Conservation (phyloP, 2,797 vertebrate species). For the Hypotaenidia philippensis region DNA sequence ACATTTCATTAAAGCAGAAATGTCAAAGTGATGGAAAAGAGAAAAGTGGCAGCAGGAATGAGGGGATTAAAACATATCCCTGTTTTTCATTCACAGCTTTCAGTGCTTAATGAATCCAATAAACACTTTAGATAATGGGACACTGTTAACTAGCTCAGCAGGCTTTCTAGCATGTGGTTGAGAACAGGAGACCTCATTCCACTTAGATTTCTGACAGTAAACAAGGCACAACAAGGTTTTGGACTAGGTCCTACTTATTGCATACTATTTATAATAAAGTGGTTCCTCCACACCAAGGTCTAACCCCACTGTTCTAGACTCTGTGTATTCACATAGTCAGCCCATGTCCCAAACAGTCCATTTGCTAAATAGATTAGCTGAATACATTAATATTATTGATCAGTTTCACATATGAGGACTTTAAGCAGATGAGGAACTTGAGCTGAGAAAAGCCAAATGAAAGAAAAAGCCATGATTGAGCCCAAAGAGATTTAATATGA, state of each 20-base stretch:
- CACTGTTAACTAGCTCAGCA: background rate
- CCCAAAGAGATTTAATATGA: background rate
- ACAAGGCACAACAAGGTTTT: background rate
- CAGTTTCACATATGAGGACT: background rate
- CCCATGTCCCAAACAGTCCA: background rate
- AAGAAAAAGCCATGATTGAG: background rate
- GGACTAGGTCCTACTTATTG: background rate
- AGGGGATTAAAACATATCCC: background rate
- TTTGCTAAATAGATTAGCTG: background rate
- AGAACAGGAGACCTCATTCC: background rate
- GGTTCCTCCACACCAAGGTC: background rate
- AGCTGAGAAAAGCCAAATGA: background rate
- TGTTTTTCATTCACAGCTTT: constrained; percentile 15
- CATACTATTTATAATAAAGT: background rate
- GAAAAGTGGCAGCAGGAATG: background rate
- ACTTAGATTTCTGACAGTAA: background rate
- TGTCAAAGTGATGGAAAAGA: background rate
- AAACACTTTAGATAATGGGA: constrained; percentile 8
- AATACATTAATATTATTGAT: background rate
- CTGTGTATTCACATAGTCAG: background rate
- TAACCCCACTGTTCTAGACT: background rate
- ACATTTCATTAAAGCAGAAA: constrained; percentile 9
- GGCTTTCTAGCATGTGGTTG: background rate
- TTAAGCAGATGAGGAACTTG: background rate
- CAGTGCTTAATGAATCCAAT: background rate